Evolutionary conservation across 2,797 vertebrate genomes (phyloP), one percentile per base, ranked within the genome.

Genomic region (Phalloptychus januarius): DNA sequence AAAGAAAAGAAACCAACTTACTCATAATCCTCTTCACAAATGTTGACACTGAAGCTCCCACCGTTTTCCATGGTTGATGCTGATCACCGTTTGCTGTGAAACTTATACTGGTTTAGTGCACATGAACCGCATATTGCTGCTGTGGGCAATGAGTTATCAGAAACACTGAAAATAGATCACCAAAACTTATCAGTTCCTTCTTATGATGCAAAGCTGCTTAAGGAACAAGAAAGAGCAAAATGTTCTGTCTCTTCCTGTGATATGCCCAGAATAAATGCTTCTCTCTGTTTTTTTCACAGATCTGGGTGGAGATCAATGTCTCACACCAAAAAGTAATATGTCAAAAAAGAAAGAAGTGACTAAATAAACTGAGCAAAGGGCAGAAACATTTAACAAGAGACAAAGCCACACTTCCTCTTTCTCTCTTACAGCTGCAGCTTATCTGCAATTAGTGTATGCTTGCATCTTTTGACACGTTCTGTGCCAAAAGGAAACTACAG

Each of bases 11-110:
- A 42, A 3, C 42, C 0, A 72, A 91, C 90, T 90, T 74, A 93
- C 93, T 91, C 85, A 79, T 69, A 78, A 33, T 92, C 89, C 28
- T 12, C 63, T 31, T 79, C 16, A 52, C 25, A 58, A 31, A 44
- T 28, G 38, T 79, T 38, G 25, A 81, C 40, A n/a, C 6, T 76
- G 74, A 79, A 77, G 70, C 10, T 82, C 13, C 23, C 46, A 16
- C 28, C 42, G 33, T 23, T 6, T 3, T 82, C 89, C 89, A 90
- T 89, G 23, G 6, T 67, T 11, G 58, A 31, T 45, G 16, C 36
- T 80, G 69, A 58, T 63, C 23, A 72, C 36, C 0, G 2, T n/a
- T 45, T 52, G 67, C 46, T 65, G 31, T 48, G 8, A 44, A 71
- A 23, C 18, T 72, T 13, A 12, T 46, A 42, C 36, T 2, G 2